Conservation (phyloP, 2,888 invertebrate genomes). For the Cerceris ruficornis region DNA sequence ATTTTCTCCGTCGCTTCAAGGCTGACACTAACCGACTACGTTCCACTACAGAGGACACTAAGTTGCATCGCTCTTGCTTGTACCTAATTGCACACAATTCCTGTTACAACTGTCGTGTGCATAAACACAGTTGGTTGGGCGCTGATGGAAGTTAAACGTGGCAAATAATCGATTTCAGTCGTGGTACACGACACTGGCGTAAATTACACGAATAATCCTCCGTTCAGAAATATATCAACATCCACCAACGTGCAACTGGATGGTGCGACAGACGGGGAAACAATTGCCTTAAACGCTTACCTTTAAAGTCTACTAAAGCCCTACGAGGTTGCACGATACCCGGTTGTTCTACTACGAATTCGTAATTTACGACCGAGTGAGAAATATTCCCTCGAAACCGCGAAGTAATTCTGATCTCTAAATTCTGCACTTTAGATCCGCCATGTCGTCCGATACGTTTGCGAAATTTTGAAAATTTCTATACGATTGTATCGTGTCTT, state of each 20-base stretch:
- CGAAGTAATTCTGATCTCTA: too few species aligned
- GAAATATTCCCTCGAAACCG: too few species aligned
- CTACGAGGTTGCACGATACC: background rate
- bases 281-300: conserved; percentile 53
- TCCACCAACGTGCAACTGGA: conserved; percentile 35
- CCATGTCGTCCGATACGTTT: too few species aligned
- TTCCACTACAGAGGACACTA: conserved; percentile 4
- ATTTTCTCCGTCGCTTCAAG: background rate
- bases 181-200: conserved; percentile 46
- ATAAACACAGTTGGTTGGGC: conserved; percentile 58
- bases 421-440: too few species aligned
- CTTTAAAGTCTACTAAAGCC: conserved; percentile 37
- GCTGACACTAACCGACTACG: background rate
- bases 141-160: conserved; percentile 68
- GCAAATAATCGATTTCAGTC: conserved; percentile 65
- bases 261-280: conserved; percentile 29
- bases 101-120: conserved; percentile 60
- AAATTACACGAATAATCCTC: conserved; percentile 66
- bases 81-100: conserved; percentile 50
- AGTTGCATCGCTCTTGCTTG: conserved; percentile 34
- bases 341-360: background rate
- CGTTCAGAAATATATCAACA: conserved; percentile 63
- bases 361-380: too few species aligned
- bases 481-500: too few species aligned
- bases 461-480: too few species aligned